Percentiles rank a stretch among this genome's conserved stretches.
Conservation (phyloP, 2,797 vertebrate species). For the Limosa lapponica region DNA sequence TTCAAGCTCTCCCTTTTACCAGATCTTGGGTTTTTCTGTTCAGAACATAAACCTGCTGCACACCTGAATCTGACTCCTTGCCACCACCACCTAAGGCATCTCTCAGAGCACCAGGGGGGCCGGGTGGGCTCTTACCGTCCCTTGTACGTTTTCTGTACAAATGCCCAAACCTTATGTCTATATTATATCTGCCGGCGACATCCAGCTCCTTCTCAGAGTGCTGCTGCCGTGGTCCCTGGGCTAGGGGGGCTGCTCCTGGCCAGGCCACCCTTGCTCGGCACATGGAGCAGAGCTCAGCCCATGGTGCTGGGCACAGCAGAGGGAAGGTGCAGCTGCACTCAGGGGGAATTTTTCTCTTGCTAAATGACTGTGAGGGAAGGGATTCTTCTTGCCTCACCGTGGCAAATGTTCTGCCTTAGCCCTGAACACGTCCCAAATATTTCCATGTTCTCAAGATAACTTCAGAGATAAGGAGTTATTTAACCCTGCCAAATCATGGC, state of each 20-base stretch:
- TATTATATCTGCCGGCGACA: accelerated
- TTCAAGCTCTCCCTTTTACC: background rate
- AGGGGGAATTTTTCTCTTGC: background rate
- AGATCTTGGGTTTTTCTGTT: background rate
- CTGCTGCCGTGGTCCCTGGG: background rate
- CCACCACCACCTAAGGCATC: accelerated
- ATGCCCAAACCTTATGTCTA: background rate
- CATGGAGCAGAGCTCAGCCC: background rate
- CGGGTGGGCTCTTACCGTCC: background rate
- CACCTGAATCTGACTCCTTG: background rate
- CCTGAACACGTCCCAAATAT: conserved; percentile 20
- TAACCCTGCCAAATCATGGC: background rate
- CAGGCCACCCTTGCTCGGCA: background rate
- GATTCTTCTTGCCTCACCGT: background rate
- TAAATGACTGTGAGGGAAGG: background rate
- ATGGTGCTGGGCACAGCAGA: accelerated
- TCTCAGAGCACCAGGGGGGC: background rate
- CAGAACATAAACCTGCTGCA: background rate
- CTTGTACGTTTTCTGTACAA: background rate
- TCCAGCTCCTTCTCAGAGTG: accelerated
- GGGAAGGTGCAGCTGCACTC: background rate
- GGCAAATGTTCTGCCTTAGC: background rate
- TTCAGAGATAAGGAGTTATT: conserved; percentile 42
- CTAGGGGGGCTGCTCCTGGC: background rate
- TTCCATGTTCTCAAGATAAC: conserved; percentile 51